Base-by-base conservation (phyloP, 2,888 invertebrate genomes). In the Petrophora chlorosata region DNA sequence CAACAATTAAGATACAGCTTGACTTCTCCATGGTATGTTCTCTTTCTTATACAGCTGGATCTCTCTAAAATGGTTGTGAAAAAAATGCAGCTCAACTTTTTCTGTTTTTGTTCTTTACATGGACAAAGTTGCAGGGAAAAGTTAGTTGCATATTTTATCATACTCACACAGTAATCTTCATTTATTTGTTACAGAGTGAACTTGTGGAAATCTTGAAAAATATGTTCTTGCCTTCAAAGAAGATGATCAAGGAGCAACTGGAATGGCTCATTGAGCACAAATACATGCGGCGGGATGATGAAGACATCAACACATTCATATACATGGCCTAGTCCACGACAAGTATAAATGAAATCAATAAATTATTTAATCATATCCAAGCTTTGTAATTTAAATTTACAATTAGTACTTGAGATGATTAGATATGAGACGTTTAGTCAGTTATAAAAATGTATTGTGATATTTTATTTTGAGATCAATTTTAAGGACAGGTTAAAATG, bases 211-310 rank as follows among this genome's bases (percentile, higher is more conserved):
- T 99, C 76, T 90, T 99, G 67, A 99, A 99, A 90, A 98, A 99
- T 79, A 99, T 99, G 98, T 99, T 99, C 92, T 91, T 99, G 75
- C 99, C 99, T 15, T 98, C 98, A 56, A 98, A 98, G 86, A 99
- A 99, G 88, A 97, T 99, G 96, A 99, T 99, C 68, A 99, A 99
- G 86, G 99, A 99, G 87, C 99, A 99, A 88, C 93, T 99, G 40
- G 99, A 99, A 85, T 99, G 99, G 99, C 94, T 99, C 30, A 99
- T 99, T 60, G 99, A 99, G 88, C 97, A 99, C 85, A 98, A 98
- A 83, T 99, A 99, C 83, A 98, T 99, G 95, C 92, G 94, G 53
- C 93, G 99, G 64, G 98, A 99, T 79, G 98, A 98, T 71, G 97
- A 98, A 67, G 98, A 99, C 82, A 98, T 99, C 78, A 99, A 99